A percentile compares a stretch with the other conserved stretches of the same genome.
These are phyloP conservation scores for Mormyrus lacerda DNA, from an alignment of 2,113 vertebrate species.

Conservation along the genomic window DNA sequence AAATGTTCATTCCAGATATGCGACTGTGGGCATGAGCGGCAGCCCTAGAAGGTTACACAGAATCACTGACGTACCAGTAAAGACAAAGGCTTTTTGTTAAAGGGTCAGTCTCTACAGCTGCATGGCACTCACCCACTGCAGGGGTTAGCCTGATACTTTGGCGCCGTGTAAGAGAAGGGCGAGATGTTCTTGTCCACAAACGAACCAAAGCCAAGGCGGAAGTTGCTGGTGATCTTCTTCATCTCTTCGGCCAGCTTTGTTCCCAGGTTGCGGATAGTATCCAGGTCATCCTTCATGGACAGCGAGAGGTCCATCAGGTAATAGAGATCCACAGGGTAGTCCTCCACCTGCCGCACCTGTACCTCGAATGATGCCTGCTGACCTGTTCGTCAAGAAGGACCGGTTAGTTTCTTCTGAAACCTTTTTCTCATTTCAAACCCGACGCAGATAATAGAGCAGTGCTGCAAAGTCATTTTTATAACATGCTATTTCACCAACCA, in stretches of 20 bases:
- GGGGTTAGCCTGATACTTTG: slow-evolving; percentile 87
- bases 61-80: not conserved
- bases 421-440: not conserved
- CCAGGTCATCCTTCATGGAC: slow-evolving; percentile 95
- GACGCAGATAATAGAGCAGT: not conserved
- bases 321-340: slow-evolving; percentile 95
- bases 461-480: not conserved
- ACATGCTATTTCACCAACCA: not conserved
- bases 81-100: not conserved
- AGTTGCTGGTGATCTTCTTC: slow-evolving; percentile 95
- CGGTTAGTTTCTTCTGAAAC: not conserved
- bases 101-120: not conserved
- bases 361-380: slow-evolving; percentile 74
- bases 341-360: slow-evolving; percentile 92
- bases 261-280: slow-evolving; percentile 84
- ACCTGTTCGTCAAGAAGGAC: slow-evolving; percentile 56
- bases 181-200: slow-evolving; percentile 96
- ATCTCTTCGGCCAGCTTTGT: slow-evolving; percentile 91
- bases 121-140: slow-evolving; percentile 78
- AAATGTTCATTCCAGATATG: not conserved
- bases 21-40: not conserved
- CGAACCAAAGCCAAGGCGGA: slow-evolving; percentile 89
- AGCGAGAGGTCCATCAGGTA: slow-evolving; percentile 98
- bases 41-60: not conserved
- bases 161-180: slow-evolving; percentile 89